A percentile compares a stretch with the other conserved stretches of the same genome.
Evolutionary conservation across 2,888 invertebrate species (phyloP).

Genomic region (Resseliella maxima): DNA sequence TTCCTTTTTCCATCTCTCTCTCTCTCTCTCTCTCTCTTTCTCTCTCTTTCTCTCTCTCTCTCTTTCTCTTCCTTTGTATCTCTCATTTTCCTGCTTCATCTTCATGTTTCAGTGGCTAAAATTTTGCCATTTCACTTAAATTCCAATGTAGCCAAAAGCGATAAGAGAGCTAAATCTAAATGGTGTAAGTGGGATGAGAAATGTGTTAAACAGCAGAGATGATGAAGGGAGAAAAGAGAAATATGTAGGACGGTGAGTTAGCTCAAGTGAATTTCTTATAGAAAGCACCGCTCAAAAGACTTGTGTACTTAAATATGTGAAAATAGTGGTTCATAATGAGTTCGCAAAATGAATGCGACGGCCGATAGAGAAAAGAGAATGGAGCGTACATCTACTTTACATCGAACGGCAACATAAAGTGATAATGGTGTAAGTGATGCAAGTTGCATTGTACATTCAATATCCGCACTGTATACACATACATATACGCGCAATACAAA

Average conservation of each 20-base stretch:
- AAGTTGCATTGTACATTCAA: constrained; percentile 1
- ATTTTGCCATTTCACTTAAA: too few species aligned
- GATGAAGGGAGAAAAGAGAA: not conserved
- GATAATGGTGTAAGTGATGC: constrained; percentile 43
- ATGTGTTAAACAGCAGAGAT: too few species aligned
- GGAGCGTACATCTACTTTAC: constrained; percentile 17
- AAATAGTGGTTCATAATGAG: constrained; percentile 46
- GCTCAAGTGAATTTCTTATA: constrained; percentile 4
- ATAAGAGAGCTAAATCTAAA: too few species aligned
- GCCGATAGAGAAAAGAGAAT: not conserved
- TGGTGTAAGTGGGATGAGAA: too few species aligned
- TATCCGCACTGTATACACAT: not conserved
- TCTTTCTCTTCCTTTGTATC: not conserved
- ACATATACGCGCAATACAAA: too few species aligned
- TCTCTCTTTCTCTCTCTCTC: not conserved
- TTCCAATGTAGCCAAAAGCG: too few species aligned
- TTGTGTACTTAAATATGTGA: constrained; percentile 36
- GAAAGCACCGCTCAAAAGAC: constrained; percentile 33
- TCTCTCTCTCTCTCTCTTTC: not conserved
- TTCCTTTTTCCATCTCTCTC: not conserved
- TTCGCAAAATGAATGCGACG: constrained; percentile 46
- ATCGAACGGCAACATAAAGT: constrained; percentile 34
- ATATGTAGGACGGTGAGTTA: not conserved
- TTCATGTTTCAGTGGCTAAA: too few species aligned
- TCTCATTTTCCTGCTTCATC: too few species aligned